Evolutionary conservation across 2,888 invertebrate species (phyloP).

Genomic region (Synanthedon tipuliformis): DNA sequence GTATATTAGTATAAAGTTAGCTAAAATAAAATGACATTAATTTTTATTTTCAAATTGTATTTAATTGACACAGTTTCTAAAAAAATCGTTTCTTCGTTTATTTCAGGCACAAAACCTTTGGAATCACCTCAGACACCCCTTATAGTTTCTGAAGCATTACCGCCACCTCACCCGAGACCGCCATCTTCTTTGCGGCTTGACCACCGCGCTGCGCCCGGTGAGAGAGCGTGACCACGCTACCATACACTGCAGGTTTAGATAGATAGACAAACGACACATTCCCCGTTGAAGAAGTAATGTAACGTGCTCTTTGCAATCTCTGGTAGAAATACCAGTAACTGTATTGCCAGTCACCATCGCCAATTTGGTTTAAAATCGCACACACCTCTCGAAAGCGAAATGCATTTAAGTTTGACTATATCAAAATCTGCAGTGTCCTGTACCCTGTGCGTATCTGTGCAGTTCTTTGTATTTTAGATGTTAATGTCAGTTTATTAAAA

Average conservation of each 20-base stretch:
- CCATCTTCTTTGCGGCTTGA: constrained; percentile 68
- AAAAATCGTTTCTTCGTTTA: background rate
- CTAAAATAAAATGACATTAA: no score
- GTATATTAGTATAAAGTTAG: no score
- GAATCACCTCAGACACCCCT: constrained; percentile 88
- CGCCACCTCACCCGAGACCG: constrained; percentile 58
- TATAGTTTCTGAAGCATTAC: constrained; percentile 63
- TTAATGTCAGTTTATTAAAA: constrained; percentile 26
- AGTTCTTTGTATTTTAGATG: constrained; percentile 33
- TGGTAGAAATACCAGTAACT: no score
- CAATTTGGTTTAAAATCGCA: no score
- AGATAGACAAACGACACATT: constrained; percentile 37
- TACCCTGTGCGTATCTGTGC: constrained; percentile 59
- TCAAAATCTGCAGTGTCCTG: constrained; percentile 55
- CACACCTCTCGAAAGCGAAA: background rate
- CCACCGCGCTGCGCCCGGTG: constrained; percentile 68
- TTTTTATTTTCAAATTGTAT: no score
- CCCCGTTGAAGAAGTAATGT: constrained; percentile 19
- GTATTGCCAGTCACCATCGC: no score
- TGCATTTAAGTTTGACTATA: constrained; percentile 14
- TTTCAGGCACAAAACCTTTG: constrained; percentile 77
- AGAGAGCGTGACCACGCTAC: constrained; percentile 60
- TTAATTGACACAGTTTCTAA: background rate
- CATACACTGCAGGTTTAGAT: constrained; percentile 52
- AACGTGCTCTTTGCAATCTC: background rate